Percentiles rank a stretch among this genome's conserved stretches.
Evolutionary conservation across 2,888 invertebrate species (phyloP).

Genomic region (Ectobius pallidus): DNA sequence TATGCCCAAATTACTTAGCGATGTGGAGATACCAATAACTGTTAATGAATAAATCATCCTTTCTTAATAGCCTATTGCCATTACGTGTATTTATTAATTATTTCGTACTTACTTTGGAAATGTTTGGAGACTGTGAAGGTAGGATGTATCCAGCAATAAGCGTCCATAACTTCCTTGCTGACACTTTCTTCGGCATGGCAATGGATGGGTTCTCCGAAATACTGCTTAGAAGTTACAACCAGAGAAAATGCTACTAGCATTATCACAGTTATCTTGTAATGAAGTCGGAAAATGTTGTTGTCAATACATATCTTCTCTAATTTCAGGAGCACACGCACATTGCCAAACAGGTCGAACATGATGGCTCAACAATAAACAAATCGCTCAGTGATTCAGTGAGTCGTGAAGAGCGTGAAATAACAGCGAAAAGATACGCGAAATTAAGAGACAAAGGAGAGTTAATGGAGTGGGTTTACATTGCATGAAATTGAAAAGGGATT

Average conservation of each 20-base stretch:
- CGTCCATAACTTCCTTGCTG: neutral
- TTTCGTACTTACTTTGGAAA: constrained; percentile 55
- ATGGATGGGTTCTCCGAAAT: constrained; percentile 84
- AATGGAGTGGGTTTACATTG: too few relatives aligned
- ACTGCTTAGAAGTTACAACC: constrained; percentile 79
- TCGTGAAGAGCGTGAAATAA: neutral
- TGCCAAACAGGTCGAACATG: constrained; percentile 71
- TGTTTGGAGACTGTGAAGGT: constrained; percentile 64
- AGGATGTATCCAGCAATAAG: constrained; percentile 81
- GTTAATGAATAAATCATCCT: too few relatives aligned
- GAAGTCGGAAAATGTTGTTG: constrained; percentile 75
- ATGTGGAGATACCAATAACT: too few relatives aligned
- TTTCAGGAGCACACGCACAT: constrained; percentile 70
- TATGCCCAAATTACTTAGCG: too few relatives aligned
- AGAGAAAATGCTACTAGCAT: constrained; percentile 75
- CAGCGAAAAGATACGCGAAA: neutral
- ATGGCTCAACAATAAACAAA: too few relatives aligned
- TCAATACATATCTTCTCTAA: constrained; percentile 72
- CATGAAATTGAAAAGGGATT: too few relatives aligned
- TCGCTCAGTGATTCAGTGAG: too few relatives aligned
- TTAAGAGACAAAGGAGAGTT: too few relatives aligned
- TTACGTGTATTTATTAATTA: too few relatives aligned
- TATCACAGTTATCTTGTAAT: constrained; percentile 74
- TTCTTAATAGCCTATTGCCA: too few relatives aligned
- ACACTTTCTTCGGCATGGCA: constrained; percentile 74